These are phyloP conservation scores for Spea bombifrons DNA, from an alignment of 2,113 vertebrate species.

Conservation along the genomic window DNA sequence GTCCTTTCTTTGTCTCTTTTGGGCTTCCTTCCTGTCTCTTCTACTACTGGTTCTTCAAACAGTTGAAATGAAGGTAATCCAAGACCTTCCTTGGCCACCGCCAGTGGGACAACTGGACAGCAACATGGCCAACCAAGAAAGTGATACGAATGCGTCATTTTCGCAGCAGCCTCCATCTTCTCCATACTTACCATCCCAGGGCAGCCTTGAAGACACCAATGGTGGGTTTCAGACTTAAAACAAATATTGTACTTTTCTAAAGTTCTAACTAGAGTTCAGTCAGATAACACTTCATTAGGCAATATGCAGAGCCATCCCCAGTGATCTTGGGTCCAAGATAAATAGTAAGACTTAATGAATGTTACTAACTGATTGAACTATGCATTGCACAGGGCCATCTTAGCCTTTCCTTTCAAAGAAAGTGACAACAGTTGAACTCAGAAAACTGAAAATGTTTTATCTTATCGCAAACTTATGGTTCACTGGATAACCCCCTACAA, in stretches of 20 bases:
- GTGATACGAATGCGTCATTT: constrained; percentile 63
- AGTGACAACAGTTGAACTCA: too few relatives aligned
- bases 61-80: constrained; percentile 99
- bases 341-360: too few relatives aligned
- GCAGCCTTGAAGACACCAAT: constrained; percentile 66
- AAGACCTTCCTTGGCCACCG: constrained; percentile 96
- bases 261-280: neutral
- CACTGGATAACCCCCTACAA: too few relatives aligned
- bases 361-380: too few relatives aligned
- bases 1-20: constrained; percentile 44
- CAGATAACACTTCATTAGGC: too few relatives aligned
- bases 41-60: constrained; percentile 58
- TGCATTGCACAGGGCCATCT: too few relatives aligned
- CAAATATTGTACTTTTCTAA: neutral
- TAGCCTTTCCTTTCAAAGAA: too few relatives aligned
- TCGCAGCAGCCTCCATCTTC: constrained; percentile 58
- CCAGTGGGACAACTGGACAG: constrained; percentile 95
- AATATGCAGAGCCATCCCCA: too few relatives aligned
- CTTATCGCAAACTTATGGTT: too few relatives aligned
- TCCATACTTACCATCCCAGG: constrained; percentile 47
- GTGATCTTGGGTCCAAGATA: too few relatives aligned
- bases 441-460: too few relatives aligned
- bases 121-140: constrained; percentile 70
- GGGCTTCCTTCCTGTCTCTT: constrained; percentile 50
- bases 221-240: constrained; percentile 63